Percentiles rank a stretch among this genome's conserved stretches.
These are phyloP conservation scores for Bettongia penicillata DNA, from an alignment of 2,113 vertebrate genomes.

Conservation along the genomic window DNA sequence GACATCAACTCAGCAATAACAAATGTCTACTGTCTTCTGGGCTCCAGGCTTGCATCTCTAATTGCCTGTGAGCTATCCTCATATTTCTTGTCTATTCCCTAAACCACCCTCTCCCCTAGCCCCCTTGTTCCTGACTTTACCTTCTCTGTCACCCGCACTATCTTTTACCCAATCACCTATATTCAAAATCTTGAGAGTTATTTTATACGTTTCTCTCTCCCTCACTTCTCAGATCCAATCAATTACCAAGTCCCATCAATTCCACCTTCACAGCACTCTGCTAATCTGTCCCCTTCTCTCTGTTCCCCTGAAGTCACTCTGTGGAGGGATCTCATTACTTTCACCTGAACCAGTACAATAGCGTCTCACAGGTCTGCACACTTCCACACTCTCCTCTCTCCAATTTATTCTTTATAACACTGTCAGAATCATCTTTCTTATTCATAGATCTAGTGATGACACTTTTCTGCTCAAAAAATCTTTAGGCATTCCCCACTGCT, in stretches of 20 bases:
- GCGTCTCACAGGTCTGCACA: background rate
- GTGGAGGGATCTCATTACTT: background rate
- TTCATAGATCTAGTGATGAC: background rate
- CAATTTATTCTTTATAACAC: background rate
- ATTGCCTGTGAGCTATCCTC: background rate
- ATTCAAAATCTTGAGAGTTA: background rate
- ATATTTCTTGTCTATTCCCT: background rate
- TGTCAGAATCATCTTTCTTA: background rate
- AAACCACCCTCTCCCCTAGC: background rate
- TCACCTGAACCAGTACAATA: background rate
- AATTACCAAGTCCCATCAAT: background rate
- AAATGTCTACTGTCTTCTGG: background rate
- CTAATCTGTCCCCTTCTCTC: background rate
- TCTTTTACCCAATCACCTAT: background rate
- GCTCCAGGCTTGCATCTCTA: background rate
- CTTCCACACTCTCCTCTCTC: background rate
- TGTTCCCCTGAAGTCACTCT: background rate
- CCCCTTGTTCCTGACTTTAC: background rate
- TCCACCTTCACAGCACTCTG: background rate
- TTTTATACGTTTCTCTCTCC: background rate
- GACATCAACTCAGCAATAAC: background rate
- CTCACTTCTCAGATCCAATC: background rate
- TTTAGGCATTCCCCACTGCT: background rate
- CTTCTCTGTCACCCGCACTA: background rate
- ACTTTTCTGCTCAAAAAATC: background rate